phyloP scores from a whole-genome alignment of 2,888 invertebrate species.

The Drosophila mercatorum region DNA sequence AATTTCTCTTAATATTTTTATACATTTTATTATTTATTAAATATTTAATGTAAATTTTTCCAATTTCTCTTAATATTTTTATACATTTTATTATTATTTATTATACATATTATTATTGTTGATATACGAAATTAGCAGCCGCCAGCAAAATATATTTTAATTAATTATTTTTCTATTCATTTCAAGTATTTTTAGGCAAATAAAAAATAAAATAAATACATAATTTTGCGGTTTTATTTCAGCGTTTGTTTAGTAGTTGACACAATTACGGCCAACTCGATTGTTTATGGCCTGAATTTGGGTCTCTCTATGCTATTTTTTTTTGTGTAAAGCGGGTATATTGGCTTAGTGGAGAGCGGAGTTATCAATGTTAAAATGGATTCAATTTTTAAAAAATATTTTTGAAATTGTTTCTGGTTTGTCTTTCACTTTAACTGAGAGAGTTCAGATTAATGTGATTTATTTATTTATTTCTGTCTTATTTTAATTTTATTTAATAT shows the following conservation, averaged over 20 bases:
- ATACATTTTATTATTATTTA: no score
- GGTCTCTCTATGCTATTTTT: not conserved
- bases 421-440: no score
- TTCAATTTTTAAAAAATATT: no score
- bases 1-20: not conserved
- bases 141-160: not conserved
- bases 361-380: not conserved
- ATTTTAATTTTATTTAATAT: no score
- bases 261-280: not conserved
- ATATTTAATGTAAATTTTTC: no score
- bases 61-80: no score
- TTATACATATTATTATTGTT: no score
- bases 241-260: not conserved
- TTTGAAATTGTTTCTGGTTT: no score
- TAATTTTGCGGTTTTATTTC: not conserved
- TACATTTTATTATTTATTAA: no score
- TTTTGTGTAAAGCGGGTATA: not conserved
- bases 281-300: not conserved
- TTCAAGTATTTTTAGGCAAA: not conserved
- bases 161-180: not conserved
- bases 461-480: no score
- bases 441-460: no score
- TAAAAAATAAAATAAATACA: not conserved
- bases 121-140: not conserved
- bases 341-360: not conserved